These are phyloP conservation scores for Erinaceus europaeus DNA, from an alignment of 2,113 vertebrate species.

Conservation along the genomic window DNA sequence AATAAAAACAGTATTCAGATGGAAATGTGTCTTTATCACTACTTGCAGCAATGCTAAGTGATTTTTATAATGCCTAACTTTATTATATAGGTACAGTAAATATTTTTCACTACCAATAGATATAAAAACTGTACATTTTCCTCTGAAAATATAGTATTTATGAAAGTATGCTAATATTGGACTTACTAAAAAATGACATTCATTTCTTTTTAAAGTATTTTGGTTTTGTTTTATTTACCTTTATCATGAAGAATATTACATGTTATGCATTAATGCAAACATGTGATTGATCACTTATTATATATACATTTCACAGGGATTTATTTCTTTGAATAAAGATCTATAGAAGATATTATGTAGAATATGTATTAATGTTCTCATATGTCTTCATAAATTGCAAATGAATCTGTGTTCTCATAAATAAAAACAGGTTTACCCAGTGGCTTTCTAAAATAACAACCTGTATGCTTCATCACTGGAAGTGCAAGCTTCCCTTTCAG, in stretches of 20 bases:
- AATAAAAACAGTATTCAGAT: constrained; percentile 49
- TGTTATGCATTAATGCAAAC: constrained; percentile 40
- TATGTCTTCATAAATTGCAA: constrained; percentile 62
- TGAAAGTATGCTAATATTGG: not conserved
- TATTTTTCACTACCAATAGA: not conserved
- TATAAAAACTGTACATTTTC: not conserved
- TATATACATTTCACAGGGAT: not conserved
- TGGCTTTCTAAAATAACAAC: constrained; percentile 67
- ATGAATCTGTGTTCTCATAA: constrained; percentile 62
- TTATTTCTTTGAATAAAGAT: constrained; percentile 58
- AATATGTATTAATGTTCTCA: constrained; percentile 52
- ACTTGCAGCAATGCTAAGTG: not conserved
- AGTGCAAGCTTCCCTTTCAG: not conserved
- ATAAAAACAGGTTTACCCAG: constrained; percentile 59
- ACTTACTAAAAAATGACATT: not conserved
- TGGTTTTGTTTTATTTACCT: constrained; percentile 39
- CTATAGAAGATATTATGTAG: constrained; percentile 40
- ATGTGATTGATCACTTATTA: constrained; percentile 38
- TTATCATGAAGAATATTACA: constrained; percentile 28
- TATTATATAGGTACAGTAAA: not conserved
- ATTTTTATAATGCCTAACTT: constrained; percentile 43
- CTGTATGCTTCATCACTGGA: constrained; percentile 37
- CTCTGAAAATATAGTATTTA: not conserved
- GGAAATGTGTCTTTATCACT: constrained; percentile 27
- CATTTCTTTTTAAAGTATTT: not conserved